Evolutionary conservation across 23 tunicate genomes (phyloP), one percentile per base, ranked within the genome.

Genomic region (Styela plicata): DNA sequence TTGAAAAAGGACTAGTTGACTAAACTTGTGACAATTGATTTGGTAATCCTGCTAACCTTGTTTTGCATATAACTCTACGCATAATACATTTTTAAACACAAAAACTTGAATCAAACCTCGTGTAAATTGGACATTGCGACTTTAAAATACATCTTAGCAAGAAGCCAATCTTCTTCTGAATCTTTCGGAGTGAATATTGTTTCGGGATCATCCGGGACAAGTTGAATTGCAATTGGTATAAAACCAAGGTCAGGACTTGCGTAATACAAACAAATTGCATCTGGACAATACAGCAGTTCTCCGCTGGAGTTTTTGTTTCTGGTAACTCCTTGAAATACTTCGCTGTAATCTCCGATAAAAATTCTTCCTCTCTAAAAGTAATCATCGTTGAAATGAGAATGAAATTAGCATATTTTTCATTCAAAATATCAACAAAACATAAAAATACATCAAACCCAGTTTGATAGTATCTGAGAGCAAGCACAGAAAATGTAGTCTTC

Each of bases 191-290:
- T 78, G 74, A 78, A 83, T 53, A 88, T 63, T 0, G 79, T 70
- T 27, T 83, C 80, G 2, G 34, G 52, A 77, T 88, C 87, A 34
- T 79, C 23, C 2, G 87, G 93, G 24, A 74, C 68, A 31, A 88
- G 80, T 52, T 88, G 93, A 74, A 88, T 83, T 1, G 93, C 93
- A 3, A 88, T 88, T n/a, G 93, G 93, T 2, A 78, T 66, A 53
- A 88, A 79, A 28, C 36, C 68, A 23, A 29, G 62, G 3, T 78
- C 31, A 1, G 28, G 3, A 13, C 33, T 68, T 37, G 37, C 83
- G 65, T 83, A 52, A 83, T 77, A 88, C 31, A 88, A 2, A 28
- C 71, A 80, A 33, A 83, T 31, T 22, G 86, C 81, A 29, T 83
- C 78, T 1, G 93, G 83, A 53, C 76, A 74, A 69, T 63, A 75